These are phyloP conservation scores for Micrasema minimum DNA, from an alignment of 1,140 invertebrate genomes.

Conservation along the genomic window DNA sequence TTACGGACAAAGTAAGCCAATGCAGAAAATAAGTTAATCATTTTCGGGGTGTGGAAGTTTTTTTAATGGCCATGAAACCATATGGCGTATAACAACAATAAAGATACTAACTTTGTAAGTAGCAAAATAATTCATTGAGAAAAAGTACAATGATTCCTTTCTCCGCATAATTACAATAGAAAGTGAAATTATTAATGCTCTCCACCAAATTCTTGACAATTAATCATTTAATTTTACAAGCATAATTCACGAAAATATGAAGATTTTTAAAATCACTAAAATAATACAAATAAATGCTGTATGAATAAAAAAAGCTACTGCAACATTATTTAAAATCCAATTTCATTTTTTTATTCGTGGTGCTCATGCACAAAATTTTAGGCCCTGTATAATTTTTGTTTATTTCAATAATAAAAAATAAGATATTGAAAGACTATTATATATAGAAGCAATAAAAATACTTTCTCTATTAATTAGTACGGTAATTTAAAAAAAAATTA, in stretches of 20 bases:
- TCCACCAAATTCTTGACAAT: constrained; percentile 9
- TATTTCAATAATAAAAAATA: background rate
- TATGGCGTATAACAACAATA: constrained; percentile 16
- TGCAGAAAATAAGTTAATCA: background rate
- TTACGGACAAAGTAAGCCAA: constrained; percentile 6
- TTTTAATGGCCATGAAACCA: constrained; percentile 14
- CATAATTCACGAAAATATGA: constrained; percentile 14
- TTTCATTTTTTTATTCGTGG: no score
- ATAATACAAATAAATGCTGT: background rate
- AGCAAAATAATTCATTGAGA: constrained; percentile 14
- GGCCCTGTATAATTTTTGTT: no score
- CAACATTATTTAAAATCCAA: no score
- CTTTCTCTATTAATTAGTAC: no score
- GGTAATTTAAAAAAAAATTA: no score
- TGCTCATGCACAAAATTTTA: no score
- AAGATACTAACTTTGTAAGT: constrained; percentile 5
- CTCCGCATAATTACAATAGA: constrained; percentile 21
- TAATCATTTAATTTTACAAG: constrained; percentile 11
- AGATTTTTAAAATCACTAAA: background rate
- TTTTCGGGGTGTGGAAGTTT: constrained; percentile 14
- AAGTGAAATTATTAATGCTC: constrained; percentile 24
- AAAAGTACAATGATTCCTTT: constrained; percentile 16
- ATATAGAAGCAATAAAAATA: background rate
- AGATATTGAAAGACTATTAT: background rate
- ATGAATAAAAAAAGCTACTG: background rate